Evolutionary conservation across 2,888 invertebrate species (phyloP).

Genomic region (Zelleria hepariella): DNA sequence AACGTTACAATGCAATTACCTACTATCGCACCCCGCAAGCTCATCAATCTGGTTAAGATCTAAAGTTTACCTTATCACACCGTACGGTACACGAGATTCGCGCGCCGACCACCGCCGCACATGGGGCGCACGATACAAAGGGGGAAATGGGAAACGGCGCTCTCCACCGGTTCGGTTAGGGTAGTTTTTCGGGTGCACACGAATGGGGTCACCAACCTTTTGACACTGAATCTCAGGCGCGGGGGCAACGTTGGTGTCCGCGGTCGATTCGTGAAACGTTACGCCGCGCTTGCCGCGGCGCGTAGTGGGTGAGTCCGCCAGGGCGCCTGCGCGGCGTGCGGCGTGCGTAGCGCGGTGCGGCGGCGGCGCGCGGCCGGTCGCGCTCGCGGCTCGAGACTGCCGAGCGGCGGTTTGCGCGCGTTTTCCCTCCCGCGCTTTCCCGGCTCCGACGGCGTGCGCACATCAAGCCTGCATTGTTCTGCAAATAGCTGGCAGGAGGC

Average conservation of each 20-base stretch:
- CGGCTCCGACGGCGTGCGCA: conserved; percentile 61
- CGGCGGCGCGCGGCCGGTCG: conserved; percentile 62
- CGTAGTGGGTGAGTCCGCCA: conserved; percentile 53
- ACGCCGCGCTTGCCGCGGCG: conserved; percentile 66
- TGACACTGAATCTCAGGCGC: conserved; percentile 67
- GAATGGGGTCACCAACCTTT: conserved; percentile 63
- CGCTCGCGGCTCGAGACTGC: conserved; percentile 62
- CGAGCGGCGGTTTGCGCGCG: conserved; percentile 33
- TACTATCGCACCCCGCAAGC: too few relatives aligned
- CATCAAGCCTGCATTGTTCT: conserved; percentile 68
- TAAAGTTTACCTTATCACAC: conserved; percentile 2
- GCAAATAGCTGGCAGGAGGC: conserved; percentile 57
- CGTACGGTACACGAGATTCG: conserved; percentile 11
- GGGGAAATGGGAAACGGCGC: conserved; percentile 24
- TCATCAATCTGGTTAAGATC: not conserved
- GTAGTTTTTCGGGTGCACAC: conserved; percentile 43
- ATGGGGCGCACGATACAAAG: conserved; percentile 18
- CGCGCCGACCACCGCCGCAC: conserved; percentile 15
- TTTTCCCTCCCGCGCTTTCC: conserved; percentile 65
- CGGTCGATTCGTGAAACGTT: conserved; percentile 65
- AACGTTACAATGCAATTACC: too few relatives aligned
- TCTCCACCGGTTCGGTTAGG: conserved; percentile 26
- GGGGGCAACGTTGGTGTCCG: conserved; percentile 51
- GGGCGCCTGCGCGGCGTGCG: conserved; percentile 53
- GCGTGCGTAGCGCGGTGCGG: conserved; percentile 39